Percentiles rank a stretch among this genome's conserved stretches.
Conservation (phyloP, 2,888 invertebrate genomes). For the Chesias legatella region DNA sequence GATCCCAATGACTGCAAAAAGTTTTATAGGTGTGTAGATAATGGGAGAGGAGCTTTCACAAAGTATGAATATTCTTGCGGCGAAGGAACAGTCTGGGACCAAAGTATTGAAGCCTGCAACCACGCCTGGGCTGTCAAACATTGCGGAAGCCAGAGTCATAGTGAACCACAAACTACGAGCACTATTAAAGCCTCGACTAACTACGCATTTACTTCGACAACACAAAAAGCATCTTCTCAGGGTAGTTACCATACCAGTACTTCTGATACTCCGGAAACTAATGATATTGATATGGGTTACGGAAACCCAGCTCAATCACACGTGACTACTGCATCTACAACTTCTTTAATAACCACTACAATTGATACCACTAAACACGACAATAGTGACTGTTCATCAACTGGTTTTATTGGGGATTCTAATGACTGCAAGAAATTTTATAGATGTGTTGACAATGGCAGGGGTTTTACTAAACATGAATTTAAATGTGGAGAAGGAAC, state of each 20-base stretch:
- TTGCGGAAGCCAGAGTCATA: slow-evolving; percentile 35
- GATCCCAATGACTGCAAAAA: slow-evolving; percentile 80
- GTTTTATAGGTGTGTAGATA: slow-evolving; percentile 84
- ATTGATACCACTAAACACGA: slow-evolving; percentile 8
- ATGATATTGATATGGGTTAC: slow-evolving; percentile 36
- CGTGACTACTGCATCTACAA: slow-evolving; percentile 19
- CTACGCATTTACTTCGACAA: slow-evolving; percentile 12
- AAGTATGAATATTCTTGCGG: slow-evolving; percentile 81
- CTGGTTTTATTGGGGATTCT: slow-evolving; percentile 16
- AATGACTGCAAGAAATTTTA: slow-evolving; percentile 78
- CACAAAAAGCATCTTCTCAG: slow-evolving; percentile 29
- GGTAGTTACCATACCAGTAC: slow-evolving; percentile 4
- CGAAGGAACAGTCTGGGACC: slow-evolving; percentile 83
- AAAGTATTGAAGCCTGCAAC: slow-evolving; percentile 78
- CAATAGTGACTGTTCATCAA: slow-evolving; percentile 21
- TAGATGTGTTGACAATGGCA: slow-evolving; percentile 80
- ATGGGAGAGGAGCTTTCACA: slow-evolving; percentile 63
- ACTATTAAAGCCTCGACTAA: slow-evolving; percentile 21
- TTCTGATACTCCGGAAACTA: slow-evolving; percentile 22
- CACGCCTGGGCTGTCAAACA: slow-evolving; percentile 71
- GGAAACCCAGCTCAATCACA: slow-evolving; percentile 28
- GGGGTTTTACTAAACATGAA: slow-evolving; percentile 69
- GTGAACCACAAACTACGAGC: slow-evolving; percentile 21
- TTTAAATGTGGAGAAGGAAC: slow-evolving; percentile 81
- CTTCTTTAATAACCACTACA: slow-evolving; percentile 25